Percentiles rank a stretch among this genome's conserved stretches.
These are phyloP conservation scores for Zaprionus nigranus DNA, from an alignment of 1,140 invertebrate species.

Conservation along the genomic window DNA sequence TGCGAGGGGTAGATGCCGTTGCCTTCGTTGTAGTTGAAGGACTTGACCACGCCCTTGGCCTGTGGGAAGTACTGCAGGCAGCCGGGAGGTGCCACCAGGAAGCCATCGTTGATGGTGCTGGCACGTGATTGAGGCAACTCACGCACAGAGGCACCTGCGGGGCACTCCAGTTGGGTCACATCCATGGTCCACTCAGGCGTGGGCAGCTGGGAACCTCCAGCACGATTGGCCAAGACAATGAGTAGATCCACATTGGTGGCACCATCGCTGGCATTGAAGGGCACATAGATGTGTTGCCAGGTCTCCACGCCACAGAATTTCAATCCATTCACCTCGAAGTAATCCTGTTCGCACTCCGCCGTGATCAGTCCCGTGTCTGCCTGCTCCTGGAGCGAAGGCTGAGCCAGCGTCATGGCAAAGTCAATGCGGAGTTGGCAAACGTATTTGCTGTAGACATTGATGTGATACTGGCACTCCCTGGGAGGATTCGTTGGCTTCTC, in stretches of 20 bases:
- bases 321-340: slow-evolving; percentile 62
- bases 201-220: slow-evolving; percentile 29
- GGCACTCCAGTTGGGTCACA: slow-evolving; percentile 73
- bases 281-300: slow-evolving; percentile 78
- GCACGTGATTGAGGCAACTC: slow-evolving; percentile 15
- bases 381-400: slow-evolving; percentile 47
- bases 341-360: slow-evolving; percentile 65
- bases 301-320: slow-evolving; percentile 66
- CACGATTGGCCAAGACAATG: slow-evolving; percentile 59
- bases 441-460: slow-evolving; percentile 67
- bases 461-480: slow-evolving; percentile 59
- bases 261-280: slow-evolving; percentile 69
- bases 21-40: slow-evolving; percentile 78
- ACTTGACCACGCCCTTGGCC: slow-evolving; percentile 61
- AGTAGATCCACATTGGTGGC: slow-evolving; percentile 48
- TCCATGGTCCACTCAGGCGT: slow-evolving; percentile 58
- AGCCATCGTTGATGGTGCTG: slow-evolving; percentile 58
- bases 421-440: slow-evolving; percentile 79
- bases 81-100: slow-evolving; percentile 68
- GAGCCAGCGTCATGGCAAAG: slow-evolving; percentile 62
- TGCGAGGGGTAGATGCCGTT: slow-evolving; percentile 66
- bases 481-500: slow-evolving; percentile 62
- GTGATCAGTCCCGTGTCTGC: slow-evolving; percentile 31
- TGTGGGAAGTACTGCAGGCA: slow-evolving; percentile 79
- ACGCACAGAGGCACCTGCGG: slow-evolving; percentile 48